Conservation (phyloP, 2,797 vertebrate genomes). For the Amazona finschi region DNA sequence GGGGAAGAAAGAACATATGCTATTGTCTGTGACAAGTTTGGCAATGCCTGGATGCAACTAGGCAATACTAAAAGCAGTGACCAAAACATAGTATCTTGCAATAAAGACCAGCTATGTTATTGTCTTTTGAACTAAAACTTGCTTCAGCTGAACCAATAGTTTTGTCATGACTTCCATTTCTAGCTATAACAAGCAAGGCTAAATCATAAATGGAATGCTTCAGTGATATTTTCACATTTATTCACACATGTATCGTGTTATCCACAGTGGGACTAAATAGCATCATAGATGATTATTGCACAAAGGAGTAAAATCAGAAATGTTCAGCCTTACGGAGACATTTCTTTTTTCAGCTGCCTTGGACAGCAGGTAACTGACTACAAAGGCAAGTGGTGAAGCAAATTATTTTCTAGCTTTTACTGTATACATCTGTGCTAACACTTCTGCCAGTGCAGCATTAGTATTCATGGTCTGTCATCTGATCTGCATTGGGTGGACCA, state of each 20-base stretch:
- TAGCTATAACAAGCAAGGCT: neutral
- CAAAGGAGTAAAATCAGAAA: neutral
- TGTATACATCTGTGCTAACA: neutral
- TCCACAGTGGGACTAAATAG: neutral
- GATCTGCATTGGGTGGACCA: neutral
- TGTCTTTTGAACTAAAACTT: neutral
- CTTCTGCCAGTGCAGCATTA: neutral
- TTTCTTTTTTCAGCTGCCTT: neutral
- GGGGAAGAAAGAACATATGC: neutral
- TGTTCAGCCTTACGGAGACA: neutral
- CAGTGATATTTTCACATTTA: neutral
- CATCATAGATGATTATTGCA: neutral
- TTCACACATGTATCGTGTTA: accelerated
- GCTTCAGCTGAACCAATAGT: neutral
- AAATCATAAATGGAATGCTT: neutral
- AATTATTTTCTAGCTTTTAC: neutral
- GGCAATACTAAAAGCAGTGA: neutral
- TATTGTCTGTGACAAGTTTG: neutral
- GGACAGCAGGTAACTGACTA: neutral
- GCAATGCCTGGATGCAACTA: neutral
- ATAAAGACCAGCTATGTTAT: neutral
- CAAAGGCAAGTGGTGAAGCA: neutral
- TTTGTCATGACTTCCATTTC: neutral
- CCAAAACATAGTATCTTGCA: neutral
- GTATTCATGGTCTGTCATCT: neutral